phyloP scores from a whole-genome alignment of 2,113 vertebrate species.

The Catharus minimus region DNA sequence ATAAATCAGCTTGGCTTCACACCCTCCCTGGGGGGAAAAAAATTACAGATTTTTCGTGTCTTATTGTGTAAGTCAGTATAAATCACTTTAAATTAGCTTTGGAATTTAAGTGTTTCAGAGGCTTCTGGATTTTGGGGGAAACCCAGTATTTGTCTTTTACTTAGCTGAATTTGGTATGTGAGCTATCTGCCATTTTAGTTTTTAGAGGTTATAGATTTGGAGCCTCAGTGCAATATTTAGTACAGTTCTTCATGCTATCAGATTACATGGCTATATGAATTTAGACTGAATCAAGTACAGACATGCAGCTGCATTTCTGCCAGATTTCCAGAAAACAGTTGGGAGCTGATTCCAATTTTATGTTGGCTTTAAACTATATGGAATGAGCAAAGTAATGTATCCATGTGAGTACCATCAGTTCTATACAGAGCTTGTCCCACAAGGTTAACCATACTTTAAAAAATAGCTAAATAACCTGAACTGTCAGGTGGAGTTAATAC shows the following conservation, averaged over 20 bases:
- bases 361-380: not conserved
- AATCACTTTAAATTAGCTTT: not conserved
- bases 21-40: not conserved
- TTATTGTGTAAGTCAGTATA: not conserved
- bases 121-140: not conserved
- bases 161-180: not conserved
- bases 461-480: not conserved
- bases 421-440: not conserved
- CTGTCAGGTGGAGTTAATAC: not conserved
- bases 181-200: not conserved
- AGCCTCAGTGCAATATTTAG: not conserved
- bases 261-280: not conserved
- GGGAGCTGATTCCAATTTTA: not conserved
- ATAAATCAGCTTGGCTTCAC: not conserved
- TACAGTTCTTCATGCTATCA: not conserved
- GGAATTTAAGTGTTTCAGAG: not conserved
- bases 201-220: not conserved
- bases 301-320: not conserved
- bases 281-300: not conserved
- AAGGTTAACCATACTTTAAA: not conserved
- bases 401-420: not conserved
- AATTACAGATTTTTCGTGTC: not conserved
- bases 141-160: not conserved
- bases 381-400: not conserved
- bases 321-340: not conserved